Base-by-base conservation (phyloP, 2,888 invertebrate species). In the Trichopoda pennipes region DNA sequence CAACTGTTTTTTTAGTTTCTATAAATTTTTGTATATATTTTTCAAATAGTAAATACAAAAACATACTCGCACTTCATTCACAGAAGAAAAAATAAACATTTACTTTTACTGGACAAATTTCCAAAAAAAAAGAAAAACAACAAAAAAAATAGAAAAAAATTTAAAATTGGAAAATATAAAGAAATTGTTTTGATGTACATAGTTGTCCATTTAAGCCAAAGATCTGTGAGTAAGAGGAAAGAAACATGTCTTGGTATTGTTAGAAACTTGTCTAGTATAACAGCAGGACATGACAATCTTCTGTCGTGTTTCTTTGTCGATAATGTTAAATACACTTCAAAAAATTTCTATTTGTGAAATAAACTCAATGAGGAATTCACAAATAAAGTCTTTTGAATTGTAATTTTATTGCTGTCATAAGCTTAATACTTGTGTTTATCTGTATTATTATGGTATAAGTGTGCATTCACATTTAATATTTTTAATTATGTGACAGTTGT, bases 221-320 rank as follows among this genome's bases (percentile, higher is more conserved):
- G 9, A 28, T 42, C 38, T 28, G 8, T 10, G 6, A 14, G 28
- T n/a, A 28, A 63, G n/a, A 51, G 32, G 7, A 35, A 53, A 53
- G 7, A 35, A 53, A 53, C 53, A 38, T 75, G 32, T 44, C 12
- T 44, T 44, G 42, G 14, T 64, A 42, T 63, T 56, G 64, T 58
- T 58, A 64, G 28, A 53, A 78, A 69, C 68, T 47, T 60, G 70
- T 38, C 23, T 35, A 61, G 6, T 51, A 28, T 14, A 75, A 58
- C 76, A 72, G 47, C 66, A 68, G 80, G 72, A 69, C 69, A 73
- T 63, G 58, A 70, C 61, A 81, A 68, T 12, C 23, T 64, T 55
- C 42, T 68, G 69, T 73, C 63, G 35, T 68, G 61, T 69, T 69
- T 35, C 23, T 68, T 68, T 76, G 61, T 73, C 69, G 23, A 23